Base-by-base conservation (phyloP, 2,888 invertebrate species). In the Dermolepida albohirtum region DNA sequence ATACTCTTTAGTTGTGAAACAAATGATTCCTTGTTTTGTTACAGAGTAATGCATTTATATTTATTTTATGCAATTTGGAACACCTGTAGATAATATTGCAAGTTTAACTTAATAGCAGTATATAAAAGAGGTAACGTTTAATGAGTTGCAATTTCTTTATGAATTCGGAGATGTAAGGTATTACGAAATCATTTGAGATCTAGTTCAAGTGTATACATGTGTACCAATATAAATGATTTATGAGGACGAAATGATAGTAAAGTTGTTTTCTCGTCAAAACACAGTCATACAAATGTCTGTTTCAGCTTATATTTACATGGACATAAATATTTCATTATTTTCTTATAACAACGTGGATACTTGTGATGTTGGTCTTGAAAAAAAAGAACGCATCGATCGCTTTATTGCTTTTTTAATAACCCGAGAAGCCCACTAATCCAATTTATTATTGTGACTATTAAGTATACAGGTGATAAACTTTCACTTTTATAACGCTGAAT, bases 241-340 rank as follows among this genome's bases (percentile, higher is more conserved):
- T 22, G 22, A 22, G 22, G 22, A 1, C 1, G 22, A 22, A 44
- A 29, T 16, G 29, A 27, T 41, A 44, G 43, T 59, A 44, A 59
- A 59, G 14, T n/a, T 16, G 7, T 6, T 7, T 44, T 29, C 44
- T 12, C 44, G n/a, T 12, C 27, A 44, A 59, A 27, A 59, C 59
- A 43, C 43, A 44, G 44, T 44, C 12, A 59, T 14, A 59, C 44
- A 59, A 59, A 44, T 29, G 27, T 44, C 43, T 29, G 22, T 29
- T 59, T 59, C 12, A 14, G 34, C 29, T 29, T 44, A 44, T 44
- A 59, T 59, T 44, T 59, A 29, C 59, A 44, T 44, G 59, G 7
- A 59, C 59, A 59, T 59, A 59, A 59, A 59, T 59, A 59, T 59
- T 59, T 59, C 44, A 59, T 59, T 59, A 34, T 44, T 59, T 59